Evolutionary conservation across 2,797 vertebrate species (phyloP).

Genomic region (Gymnopithys bicolor): DNA sequence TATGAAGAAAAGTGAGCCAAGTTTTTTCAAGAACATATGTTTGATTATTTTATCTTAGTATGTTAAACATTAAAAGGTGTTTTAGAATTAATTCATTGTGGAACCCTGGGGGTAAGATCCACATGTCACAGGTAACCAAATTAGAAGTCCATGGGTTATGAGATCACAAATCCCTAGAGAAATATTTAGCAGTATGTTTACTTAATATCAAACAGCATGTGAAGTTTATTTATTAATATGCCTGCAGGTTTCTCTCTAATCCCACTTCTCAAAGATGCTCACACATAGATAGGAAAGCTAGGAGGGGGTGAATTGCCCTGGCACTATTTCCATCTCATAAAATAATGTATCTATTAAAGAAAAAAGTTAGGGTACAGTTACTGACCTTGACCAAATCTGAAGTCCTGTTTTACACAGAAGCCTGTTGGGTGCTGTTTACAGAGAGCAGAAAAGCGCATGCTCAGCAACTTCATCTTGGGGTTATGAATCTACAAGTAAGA

Average conservation of each 20-base stretch:
- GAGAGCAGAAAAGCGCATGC: background rate
- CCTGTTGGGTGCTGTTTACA: background rate
- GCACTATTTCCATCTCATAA: constrained; percentile 69
- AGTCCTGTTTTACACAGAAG: background rate
- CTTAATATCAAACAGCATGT: constrained; percentile 84
- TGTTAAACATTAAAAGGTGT: constrained; percentile 45
- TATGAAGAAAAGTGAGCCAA: background rate
- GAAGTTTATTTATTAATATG: constrained; percentile 86
- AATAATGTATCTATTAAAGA: constrained; percentile 65
- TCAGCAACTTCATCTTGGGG: constrained; percentile 4
- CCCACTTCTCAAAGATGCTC: constrained; percentile 78
- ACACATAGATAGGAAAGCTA: constrained; percentile 71
- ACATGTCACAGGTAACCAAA: constrained; percentile 79
- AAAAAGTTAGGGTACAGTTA: constrained; percentile 53
- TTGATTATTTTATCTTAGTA: constrained; percentile 27
- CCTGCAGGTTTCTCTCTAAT: constrained; percentile 83
- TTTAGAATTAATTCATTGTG: constrained; percentile 74
- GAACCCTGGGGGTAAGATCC: constrained; percentile 49
- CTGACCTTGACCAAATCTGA: constrained; percentile 58
- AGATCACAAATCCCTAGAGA: constrained; percentile 77
- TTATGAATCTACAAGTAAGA: constrained; percentile 56
- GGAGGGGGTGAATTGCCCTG: constrained; percentile 74
- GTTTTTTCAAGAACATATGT: background rate
- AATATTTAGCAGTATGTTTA: constrained; percentile 82
- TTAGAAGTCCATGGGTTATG: constrained; percentile 80